A percentile compares a stretch with the other conserved stretches of the same genome.
phyloP scores from a whole-genome alignment of 2,888 invertebrate species.

The Harpalus rufipes region DNA sequence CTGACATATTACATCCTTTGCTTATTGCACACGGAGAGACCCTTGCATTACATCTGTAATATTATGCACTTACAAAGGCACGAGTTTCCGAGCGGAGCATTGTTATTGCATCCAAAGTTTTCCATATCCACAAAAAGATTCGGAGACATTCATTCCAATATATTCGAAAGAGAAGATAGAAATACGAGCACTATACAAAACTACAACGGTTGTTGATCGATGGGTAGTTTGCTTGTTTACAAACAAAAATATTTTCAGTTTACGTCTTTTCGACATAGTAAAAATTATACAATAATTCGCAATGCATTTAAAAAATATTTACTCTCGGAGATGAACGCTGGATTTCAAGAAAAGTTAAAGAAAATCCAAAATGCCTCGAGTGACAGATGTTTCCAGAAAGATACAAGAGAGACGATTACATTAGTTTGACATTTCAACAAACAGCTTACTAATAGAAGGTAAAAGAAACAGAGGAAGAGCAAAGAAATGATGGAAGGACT shows the following conservation, averaged over 20 bases:
- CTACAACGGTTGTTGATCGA: neutral
- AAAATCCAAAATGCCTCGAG: too few species aligned
- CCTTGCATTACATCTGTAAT: conserved; percentile 50
- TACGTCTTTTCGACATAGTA: too few species aligned
- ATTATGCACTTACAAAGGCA: conserved; percentile 55
- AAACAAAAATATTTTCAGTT: neutral
- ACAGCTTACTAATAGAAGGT: too few species aligned
- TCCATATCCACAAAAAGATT: conserved; percentile 11
- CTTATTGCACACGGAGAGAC: conserved; percentile 35
- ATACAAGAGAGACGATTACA: too few species aligned
- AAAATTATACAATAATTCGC: too few species aligned
- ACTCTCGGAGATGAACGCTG: too few species aligned
- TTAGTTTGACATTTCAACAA: too few species aligned
- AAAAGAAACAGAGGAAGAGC: too few species aligned
- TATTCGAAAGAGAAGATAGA: neutral
- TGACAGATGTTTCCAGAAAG: too few species aligned
- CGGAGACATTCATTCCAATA: conserved; percentile 12
- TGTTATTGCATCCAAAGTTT: conserved; percentile 10
- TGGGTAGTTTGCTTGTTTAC: neutral
- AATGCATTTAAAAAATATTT: too few species aligned
- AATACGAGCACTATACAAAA: neutral
- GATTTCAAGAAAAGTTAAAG: too few species aligned
- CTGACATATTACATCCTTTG: conserved; percentile 59
- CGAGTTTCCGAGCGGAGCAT: neutral
- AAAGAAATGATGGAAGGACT: too few species aligned